Base-by-base conservation (phyloP, 2,113 vertebrate species). In the Ptilonorhynchus violaceus region DNA sequence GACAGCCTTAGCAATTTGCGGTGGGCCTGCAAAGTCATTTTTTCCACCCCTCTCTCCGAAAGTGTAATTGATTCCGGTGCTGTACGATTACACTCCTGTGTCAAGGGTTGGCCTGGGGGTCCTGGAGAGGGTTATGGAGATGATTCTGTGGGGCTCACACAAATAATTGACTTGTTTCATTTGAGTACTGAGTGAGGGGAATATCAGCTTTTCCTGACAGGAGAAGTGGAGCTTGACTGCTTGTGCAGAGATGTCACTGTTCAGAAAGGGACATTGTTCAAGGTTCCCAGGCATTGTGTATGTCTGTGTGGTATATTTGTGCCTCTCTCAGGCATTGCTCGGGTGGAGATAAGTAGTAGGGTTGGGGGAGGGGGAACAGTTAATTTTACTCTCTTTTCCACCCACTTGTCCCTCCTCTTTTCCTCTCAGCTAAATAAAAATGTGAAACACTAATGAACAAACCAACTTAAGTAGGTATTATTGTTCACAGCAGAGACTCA, bases 171-270 rank as follows among this genome's bases (percentile, higher is more conserved):
- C 85, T 96, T 90, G 76, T 94, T 95, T 92, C 41, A 17, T 37
- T 64, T 39, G 64, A 94, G 79, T 66, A 37, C 85, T 84, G 31
- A 47, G 82, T 35, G 83, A 95, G 74, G 83, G 59, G 72, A 93
- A 73, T 93, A 90, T 89, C 78, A 47, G 82, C 58, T 77, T 85
- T 82, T 91, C 76, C 93, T 3, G 5, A 47, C 53, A 25, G 72
- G 52, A 92, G 93, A 92, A 96, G 96, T 90, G 93, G 93, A 95
- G 85, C 96, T 88, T 94, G 95, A 93, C 96, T 92, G 93, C 72
- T 86, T 94, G 82, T 60, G 85, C 79, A 35, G 91, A 74, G 92
- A 77, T 84, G 91, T 95, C 83, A 33, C 52, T 0, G 15, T 46
- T 94, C 88, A 85, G 92, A 91, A 79, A 50, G 89, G 35, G 76